These are phyloP conservation scores for Ictalurus furcatus DNA, from an alignment of 2,113 vertebrate genomes.

Conservation along the genomic window DNA sequence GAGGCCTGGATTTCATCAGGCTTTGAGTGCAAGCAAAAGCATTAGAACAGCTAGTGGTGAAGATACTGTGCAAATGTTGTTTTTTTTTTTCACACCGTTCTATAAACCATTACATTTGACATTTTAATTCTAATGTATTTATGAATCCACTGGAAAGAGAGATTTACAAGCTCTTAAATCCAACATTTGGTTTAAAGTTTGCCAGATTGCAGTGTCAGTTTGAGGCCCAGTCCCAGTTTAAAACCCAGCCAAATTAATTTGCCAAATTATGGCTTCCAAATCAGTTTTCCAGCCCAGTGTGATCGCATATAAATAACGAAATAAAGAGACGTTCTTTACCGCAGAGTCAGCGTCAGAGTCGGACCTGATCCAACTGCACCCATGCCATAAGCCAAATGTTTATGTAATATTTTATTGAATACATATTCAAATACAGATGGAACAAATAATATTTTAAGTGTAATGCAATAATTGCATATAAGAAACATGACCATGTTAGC, in stretches of 20 bases:
- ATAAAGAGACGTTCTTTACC: neutral
- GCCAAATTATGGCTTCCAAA: neutral
- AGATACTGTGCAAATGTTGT: neutral
- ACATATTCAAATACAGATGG: neutral
- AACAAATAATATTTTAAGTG: neutral
- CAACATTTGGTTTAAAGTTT: neutral
- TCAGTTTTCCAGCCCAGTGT: neutral
- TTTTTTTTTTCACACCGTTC: neutral
- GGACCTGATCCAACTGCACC: neutral
- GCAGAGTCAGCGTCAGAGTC: neutral
- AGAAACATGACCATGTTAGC: neutral
- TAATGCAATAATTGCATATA: neutral
- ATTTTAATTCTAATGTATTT: conserved; percentile 25
- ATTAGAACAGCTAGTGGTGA: neutral
- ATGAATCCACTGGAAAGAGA: neutral
- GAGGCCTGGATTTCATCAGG: conserved; percentile 65
- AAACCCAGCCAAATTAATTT: neutral
- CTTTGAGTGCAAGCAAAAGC: neutral
- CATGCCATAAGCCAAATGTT: neutral
- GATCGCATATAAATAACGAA: neutral
- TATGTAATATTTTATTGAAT: neutral
- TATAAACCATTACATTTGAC: conserved; percentile 4
- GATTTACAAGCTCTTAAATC: neutral
- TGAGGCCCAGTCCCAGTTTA: neutral
- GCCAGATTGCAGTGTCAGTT: conserved; percentile 6